Evolutionary conservation across 2,113 vertebrate genomes (phyloP).

Genomic region (Muntiacus reevesi): DNA sequence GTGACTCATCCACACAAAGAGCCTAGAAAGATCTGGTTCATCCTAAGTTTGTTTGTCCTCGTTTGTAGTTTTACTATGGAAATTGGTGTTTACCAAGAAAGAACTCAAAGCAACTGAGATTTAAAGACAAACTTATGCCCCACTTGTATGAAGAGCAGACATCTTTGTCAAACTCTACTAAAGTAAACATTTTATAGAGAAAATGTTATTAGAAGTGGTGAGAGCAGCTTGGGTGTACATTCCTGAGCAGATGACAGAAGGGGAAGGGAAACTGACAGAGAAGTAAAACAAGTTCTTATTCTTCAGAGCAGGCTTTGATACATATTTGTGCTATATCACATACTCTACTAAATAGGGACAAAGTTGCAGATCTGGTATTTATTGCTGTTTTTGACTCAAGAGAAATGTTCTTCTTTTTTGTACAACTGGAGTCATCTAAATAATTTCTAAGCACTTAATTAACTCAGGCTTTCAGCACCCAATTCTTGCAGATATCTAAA

Average conservation of each 20-base stretch:
- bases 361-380: background rate
- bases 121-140: background rate
- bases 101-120: background rate
- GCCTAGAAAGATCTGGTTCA: background rate
- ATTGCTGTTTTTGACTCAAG: background rate
- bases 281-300: background rate
- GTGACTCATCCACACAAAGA: background rate
- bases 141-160: background rate
- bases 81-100: background rate
- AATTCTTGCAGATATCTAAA: background rate
- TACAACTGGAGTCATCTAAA: background rate
- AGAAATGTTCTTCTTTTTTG: background rate
- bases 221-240: background rate
- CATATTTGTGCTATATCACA: background rate
- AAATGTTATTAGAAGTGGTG: background rate
- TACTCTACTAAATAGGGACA: background rate
- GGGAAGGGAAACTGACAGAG: background rate
- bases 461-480: background rate
- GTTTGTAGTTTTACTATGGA: slow-evolving; percentile 8
- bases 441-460: background rate
- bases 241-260: background rate
- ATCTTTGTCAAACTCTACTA: background rate
- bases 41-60: background rate
- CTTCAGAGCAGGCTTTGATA: background rate
- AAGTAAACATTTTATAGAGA: background rate